phyloP scores from a whole-genome alignment of 1,140 invertebrate genomes.

The Drosophila truncata region DNA sequence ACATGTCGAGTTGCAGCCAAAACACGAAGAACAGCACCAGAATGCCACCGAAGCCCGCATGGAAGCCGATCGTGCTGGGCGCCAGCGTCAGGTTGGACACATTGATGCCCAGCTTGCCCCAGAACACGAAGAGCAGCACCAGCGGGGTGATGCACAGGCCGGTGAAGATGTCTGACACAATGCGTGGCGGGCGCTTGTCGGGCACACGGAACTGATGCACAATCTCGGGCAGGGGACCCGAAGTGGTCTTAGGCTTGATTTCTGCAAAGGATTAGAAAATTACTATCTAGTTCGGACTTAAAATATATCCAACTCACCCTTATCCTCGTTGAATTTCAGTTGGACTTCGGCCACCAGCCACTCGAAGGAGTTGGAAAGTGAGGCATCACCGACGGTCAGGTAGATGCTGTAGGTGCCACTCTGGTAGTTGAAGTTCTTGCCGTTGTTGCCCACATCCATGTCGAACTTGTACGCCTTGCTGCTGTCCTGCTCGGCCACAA shows the following conservation, averaged over 20 bases:
- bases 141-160: conserved; percentile 93
- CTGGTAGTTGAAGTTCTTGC: conserved; percentile 92
- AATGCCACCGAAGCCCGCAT: conserved; percentile 93
- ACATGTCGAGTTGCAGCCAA: conserved; percentile 98
- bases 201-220: conserved; percentile 96
- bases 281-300: neutral
- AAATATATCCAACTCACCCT: conserved; percentile 9
- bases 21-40: conserved; percentile 95
- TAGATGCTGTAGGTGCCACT: conserved; percentile 94
- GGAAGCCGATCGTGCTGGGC: conserved; percentile 94
- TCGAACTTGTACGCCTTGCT: conserved; percentile 95
- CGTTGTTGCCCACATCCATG: conserved; percentile 91
- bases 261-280: conserved; percentile 26
- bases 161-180: conserved; percentile 96
- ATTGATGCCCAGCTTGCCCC: conserved; percentile 96
- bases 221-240: conserved; percentile 92
- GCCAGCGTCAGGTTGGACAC: conserved; percentile 93
- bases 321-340: conserved; percentile 89
- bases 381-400: conserved; percentile 95
- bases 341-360: conserved; percentile 93
- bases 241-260: conserved; percentile 76
- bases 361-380: conserved; percentile 94
- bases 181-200: conserved; percentile 94
- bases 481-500: conserved; percentile 95
- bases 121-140: conserved; percentile 93